These are phyloP conservation scores for Epinotia bilunana DNA, from an alignment of 2,888 invertebrate species.

Conservation along the genomic window DNA sequence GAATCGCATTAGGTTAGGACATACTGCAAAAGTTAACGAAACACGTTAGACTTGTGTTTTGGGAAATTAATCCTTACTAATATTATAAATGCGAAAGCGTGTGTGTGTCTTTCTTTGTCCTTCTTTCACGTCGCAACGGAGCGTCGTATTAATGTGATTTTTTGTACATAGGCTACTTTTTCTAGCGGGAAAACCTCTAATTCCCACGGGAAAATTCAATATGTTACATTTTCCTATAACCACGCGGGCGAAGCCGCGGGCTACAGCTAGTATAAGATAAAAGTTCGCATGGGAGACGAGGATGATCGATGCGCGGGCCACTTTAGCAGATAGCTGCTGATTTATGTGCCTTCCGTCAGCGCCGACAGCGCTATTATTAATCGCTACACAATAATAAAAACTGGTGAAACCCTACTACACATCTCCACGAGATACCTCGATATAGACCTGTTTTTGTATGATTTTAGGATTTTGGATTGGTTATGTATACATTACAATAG, in stretches of 20 bases:
- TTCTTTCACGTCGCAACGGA: too few species aligned
- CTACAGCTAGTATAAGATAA: too few species aligned
- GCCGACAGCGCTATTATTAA: conserved; percentile 34
- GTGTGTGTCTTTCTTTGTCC: too few species aligned
- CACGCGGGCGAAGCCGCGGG: too few species aligned
- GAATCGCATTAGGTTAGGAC: too few species aligned
- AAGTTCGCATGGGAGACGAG: conserved; percentile 16
- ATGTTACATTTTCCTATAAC: too few species aligned
- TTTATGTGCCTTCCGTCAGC: conserved; percentile 43
- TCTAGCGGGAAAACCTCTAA: too few species aligned
- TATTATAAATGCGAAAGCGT: too few species aligned
- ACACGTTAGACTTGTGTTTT: not conserved
- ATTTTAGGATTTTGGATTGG: not conserved
- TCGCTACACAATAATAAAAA: conserved; percentile 37
- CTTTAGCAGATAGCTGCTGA: conserved; percentile 42
- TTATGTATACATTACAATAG: too few species aligned
- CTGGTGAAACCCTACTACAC: conserved; percentile 8
- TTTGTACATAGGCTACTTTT: too few species aligned
- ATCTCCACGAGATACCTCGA: not conserved
- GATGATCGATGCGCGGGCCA: conserved; percentile 30
- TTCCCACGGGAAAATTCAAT: too few species aligned
- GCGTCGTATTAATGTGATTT: too few species aligned
- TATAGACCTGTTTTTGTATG: not conserved
- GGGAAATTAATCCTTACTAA: conserved; percentile 1
- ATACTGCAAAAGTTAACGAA: not conserved